Conservation (phyloP, 92 coral and sea anemone genomes). For the Meandrina meandrites region DNA sequence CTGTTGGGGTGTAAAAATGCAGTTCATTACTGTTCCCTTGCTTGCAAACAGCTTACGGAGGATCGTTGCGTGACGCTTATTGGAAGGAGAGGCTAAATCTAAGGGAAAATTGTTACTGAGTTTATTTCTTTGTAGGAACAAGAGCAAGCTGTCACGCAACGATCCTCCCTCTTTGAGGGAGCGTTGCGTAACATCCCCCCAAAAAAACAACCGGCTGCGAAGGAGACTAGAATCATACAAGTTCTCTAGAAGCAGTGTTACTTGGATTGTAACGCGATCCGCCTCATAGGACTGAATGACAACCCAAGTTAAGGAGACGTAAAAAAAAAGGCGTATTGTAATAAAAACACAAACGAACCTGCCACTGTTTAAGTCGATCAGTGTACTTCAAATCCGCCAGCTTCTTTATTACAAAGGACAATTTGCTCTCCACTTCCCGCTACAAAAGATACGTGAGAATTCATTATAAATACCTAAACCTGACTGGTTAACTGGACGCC, state of each 20-base stretch:
- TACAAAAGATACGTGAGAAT: neutral
- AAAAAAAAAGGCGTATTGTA: too few species aligned
- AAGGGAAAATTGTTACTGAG: neutral
- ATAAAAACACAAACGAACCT: conserved; percentile 3
- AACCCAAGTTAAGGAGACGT: neutral
- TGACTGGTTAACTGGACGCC: neutral
- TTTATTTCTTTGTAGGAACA: conserved; percentile 43
- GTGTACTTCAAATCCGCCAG: conserved; percentile 48
- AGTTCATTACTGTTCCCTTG: neutral
- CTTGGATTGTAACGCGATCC: neutral
- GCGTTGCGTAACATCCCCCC: too few species aligned
- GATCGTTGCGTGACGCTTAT: too few species aligned
- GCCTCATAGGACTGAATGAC: neutral
- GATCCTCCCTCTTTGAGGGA: too few species aligned
- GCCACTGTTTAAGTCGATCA: neutral
- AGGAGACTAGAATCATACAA: too few species aligned
- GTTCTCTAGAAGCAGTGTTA: neutral
- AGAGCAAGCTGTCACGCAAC: conserved; percentile 50
- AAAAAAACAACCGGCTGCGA: too few species aligned
- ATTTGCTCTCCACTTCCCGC: conserved; percentile 49
- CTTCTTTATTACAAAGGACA: conserved; percentile 53
- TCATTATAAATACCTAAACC: neutral
- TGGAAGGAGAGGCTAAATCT: too few species aligned
- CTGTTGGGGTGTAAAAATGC: neutral
- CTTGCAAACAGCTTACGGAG: neutral